Percentiles rank a stretch among this genome's conserved stretches.
These are phyloP conservation scores for Turritopsis dohrnii DNA, from an alignment of 30 jellyfish, hydroid and myxozoan species.

Conservation along the genomic window DNA sequence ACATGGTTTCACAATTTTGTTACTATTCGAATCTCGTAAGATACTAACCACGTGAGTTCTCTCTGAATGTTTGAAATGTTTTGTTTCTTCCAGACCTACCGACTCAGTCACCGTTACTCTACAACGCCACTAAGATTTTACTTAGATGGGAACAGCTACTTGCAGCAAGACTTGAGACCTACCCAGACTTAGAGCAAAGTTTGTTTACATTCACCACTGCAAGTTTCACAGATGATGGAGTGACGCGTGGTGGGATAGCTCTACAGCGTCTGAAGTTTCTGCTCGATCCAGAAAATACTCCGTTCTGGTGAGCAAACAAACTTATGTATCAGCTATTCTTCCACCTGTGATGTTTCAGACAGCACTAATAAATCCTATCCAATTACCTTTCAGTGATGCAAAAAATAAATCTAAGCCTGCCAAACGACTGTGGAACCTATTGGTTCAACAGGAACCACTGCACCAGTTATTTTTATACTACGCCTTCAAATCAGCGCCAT, in stretches of 20 bases:
- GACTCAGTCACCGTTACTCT: constrained; percentile 75
- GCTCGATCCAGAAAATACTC: constrained; percentile 86
- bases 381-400: constrained; percentile 28
- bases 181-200: constrained; percentile 51
- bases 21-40: no score
- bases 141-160: constrained; percentile 84
- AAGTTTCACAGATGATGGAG: constrained; percentile 51
- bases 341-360: no score
- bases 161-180: constrained; percentile 46
- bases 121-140: constrained; percentile 69
- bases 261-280: constrained; percentile 53
- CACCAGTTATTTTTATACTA: constrained; percentile 59
- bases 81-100: constrained; percentile 64
- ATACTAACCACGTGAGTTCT: no score
- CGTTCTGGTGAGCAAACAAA: constrained; percentile 92
- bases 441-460: constrained; percentile 76
- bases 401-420: constrained; percentile 59
- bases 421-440: constrained; percentile 77
- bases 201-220: constrained; percentile 39
- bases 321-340: no score
- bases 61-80: no score
- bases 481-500: constrained; percentile 44
- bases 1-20: no score
- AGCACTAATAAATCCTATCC: no score
- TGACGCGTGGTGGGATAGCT: constrained; percentile 88